Evolutionary conservation across 2,113 vertebrate genomes (phyloP).

Genomic region (Struthio camelus): DNA sequence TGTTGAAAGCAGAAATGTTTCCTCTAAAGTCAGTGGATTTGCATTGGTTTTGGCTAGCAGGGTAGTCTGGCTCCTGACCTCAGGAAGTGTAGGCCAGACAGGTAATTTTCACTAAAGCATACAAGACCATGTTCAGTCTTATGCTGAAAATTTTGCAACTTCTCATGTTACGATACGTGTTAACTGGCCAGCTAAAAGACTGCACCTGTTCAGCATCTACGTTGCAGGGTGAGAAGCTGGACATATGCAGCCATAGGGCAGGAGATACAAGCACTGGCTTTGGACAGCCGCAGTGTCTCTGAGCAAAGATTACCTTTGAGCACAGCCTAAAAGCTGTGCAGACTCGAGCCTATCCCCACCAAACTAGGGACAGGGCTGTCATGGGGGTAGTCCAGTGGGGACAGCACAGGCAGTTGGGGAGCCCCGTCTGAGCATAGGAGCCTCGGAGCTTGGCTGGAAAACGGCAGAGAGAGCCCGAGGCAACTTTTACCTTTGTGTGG

Average conservation of each 20-base stretch:
- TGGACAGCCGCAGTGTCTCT: background rate
- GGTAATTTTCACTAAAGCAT: background rate
- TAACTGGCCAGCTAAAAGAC: background rate
- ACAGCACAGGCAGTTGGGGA: fast-evolving
- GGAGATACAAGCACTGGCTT: background rate
- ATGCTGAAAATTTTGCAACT: background rate
- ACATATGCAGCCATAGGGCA: background rate
- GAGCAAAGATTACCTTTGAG: background rate
- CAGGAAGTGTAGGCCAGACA: background rate
- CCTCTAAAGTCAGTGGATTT: background rate
- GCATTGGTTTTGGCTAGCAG: background rate
- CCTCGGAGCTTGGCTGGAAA: background rate
- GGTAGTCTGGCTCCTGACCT: background rate
- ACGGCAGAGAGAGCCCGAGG: background rate
- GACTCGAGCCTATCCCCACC: background rate
- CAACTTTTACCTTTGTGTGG: background rate
- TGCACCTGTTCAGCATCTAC: background rate
- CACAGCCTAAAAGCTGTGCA: too few relatives aligned
- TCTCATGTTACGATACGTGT: fast-evolving
- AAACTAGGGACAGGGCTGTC: background rate
- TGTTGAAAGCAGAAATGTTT: background rate
- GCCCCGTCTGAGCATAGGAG: background rate
- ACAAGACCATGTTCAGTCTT: background rate
- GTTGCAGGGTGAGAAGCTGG: background rate
- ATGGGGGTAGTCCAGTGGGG: fast-evolving